Base-by-base conservation (phyloP, 1,140 invertebrate genomes). In the Euschistus heros region DNA sequence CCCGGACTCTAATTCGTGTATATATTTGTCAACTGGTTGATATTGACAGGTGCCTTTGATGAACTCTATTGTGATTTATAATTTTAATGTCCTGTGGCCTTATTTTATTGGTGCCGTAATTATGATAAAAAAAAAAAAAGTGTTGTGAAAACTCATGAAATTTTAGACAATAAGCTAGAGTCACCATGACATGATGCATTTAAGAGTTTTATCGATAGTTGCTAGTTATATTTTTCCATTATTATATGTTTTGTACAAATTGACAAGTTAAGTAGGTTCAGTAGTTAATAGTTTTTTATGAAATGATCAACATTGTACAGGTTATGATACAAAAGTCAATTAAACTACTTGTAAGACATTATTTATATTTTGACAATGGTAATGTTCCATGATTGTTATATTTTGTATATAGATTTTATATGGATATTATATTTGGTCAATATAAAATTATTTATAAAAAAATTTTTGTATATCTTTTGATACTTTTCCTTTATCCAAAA, bases 321-420 rank as follows among this genome's bases (percentile, higher is more conserved):
- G 54, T 57, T 57, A 64, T 60, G 63, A 54, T 52, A 64, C 20
- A 52, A 37, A 60, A 66, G 65, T 66, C 65, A 66, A 63, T 52
- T 66, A 66, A 62, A 33, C 65, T 66, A 66, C 26, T 60, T 66
- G 27, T 44, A 42, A 63, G 61, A 44, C 42, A n/a, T 60, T 60
- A 59, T 30, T 66, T 30, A 63, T 62, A 30, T 62, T 66, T 63
- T 63, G 65, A 46, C 63, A 66, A 66, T 62, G 65, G 65, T 66
- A 66, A 44, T 66, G 65, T 66, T 66, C 65, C 65, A 50, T 30
- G 22, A 30, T 66, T 66, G 65, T 66, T 66, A 66, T 63, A 55
- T 66, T 66, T 66, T 66, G 61, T 63, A 66, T 46, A 66, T 63
- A 66, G 59, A 66, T 66, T 66, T 66, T 66, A 66, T 66, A 66